Conservation (phyloP, 2,888 invertebrate species). For the Diplolepis rosae region DNA sequence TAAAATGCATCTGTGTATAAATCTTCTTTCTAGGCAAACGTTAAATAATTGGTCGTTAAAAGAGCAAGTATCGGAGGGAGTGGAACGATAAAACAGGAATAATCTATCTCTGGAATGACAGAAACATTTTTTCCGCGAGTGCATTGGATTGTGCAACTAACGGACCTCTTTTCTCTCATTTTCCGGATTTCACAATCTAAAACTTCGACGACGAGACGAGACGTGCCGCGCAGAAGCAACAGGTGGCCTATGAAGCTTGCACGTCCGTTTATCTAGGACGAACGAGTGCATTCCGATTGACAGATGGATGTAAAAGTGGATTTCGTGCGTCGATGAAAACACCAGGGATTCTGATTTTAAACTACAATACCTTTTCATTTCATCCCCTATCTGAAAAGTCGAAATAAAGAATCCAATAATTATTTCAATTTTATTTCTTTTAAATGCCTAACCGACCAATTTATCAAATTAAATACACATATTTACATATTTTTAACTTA, state of each 20-base stretch:
- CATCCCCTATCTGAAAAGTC: background rate
- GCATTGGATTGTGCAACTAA: conserved; percentile 1
- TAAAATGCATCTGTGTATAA: no score
- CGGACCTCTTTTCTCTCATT: conserved; percentile 41
- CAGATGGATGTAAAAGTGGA: conserved; percentile 68
- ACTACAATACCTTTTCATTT: conserved; percentile 10
- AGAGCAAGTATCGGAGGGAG: background rate
- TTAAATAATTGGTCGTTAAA: background rate
- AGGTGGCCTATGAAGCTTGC: conserved; percentile 73
- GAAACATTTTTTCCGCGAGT: background rate
- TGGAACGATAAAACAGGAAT: conserved; percentile 3
- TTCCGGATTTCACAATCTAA: conserved; percentile 59
- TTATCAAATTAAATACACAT: no score
- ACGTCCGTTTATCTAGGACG: conserved; percentile 74
- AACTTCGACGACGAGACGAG: conserved; percentile 61
- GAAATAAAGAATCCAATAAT: background rate
- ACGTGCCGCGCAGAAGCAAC: conserved; percentile 69
- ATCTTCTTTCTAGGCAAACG: background rate
- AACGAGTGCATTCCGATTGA: conserved; percentile 74
- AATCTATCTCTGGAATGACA: background rate
- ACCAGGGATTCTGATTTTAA: background rate
- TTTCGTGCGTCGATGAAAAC: background rate
- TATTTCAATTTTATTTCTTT: background rate
- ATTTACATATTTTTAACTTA: no score
- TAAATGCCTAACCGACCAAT: background rate